Conservation (phyloP, 2,797 vertebrate genomes). For the Malacoctenus gilli region DNA sequence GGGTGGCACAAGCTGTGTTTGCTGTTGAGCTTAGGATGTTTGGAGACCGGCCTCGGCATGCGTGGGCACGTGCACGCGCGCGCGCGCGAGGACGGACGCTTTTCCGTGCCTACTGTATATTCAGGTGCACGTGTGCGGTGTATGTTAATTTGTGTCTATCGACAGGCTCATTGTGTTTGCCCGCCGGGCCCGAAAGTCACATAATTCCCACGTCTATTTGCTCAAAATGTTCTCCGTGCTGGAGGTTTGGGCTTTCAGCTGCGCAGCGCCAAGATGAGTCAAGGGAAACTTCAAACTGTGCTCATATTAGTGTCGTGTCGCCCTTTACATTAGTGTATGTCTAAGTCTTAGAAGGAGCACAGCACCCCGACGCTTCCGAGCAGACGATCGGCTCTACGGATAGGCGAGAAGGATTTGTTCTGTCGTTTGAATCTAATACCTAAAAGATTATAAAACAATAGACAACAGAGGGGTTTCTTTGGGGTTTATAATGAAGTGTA, state of each 20-base stretch:
- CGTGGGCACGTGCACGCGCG: slow-evolving; percentile 38
- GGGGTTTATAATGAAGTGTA: no score
- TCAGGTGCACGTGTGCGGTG: slow-evolving; percentile 52
- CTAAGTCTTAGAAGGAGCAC: neutral
- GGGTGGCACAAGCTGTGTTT: slow-evolving; percentile 74
- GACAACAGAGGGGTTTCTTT: no score
- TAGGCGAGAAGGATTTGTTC: neutral
- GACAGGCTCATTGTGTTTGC: slow-evolving; percentile 48
- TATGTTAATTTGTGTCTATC: slow-evolving; percentile 45
- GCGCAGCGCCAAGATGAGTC: slow-evolving; percentile 20
- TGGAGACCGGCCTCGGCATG: slow-evolving; percentile 53
- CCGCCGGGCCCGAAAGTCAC: slow-evolving; percentile 28
- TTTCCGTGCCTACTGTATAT: slow-evolving; percentile 52
- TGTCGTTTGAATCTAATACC: neutral
- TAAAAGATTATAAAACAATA: no score
- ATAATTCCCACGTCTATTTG: slow-evolving; percentile 38
- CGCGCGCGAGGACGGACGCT: slow-evolving; percentile 11
- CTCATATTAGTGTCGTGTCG: slow-evolving; percentile 18
- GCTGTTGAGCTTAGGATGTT: slow-evolving; percentile 71
- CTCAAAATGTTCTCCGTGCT: slow-evolving; percentile 42
- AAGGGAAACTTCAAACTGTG: slow-evolving; percentile 5
- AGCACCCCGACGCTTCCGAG: neutral
- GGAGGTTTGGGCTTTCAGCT: slow-evolving; percentile 25
- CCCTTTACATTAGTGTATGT: slow-evolving; percentile 21
- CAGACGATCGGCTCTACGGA: neutral